Evolutionary conservation across 2,888 invertebrate species (phyloP).

Genomic region (Colostygia pectinataria): DNA sequence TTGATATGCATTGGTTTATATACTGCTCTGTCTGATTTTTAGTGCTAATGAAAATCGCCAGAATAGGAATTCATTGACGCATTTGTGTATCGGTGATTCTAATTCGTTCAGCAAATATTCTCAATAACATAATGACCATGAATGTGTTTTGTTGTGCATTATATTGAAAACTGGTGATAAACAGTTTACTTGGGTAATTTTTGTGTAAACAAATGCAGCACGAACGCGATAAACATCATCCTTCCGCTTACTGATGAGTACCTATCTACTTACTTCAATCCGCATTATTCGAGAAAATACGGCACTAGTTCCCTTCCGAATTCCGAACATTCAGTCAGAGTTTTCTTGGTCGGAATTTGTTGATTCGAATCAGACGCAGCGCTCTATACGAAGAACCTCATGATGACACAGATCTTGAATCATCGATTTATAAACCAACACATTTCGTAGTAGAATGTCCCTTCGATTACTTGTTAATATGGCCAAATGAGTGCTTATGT

Average conservation of each 20-base stretch:
- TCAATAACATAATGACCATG: slow-evolving; percentile 77
- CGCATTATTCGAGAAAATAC: too few relatives aligned
- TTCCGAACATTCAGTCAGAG: too few relatives aligned
- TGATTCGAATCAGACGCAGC: too few relatives aligned
- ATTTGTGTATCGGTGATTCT: slow-evolving; percentile 49
- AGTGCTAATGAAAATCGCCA: slow-evolving; percentile 67
- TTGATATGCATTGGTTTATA: slow-evolving; percentile 55
- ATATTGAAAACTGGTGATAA: slow-evolving; percentile 52
- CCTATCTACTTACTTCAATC: not conserved
- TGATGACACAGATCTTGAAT: too few relatives aligned
- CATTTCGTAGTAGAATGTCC: too few relatives aligned
- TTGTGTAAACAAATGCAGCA: slow-evolving; percentile 31
- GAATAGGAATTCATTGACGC: slow-evolving; percentile 69
- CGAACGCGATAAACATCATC: slow-evolving; percentile 36
- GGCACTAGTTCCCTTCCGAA: too few relatives aligned
- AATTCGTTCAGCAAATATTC: slow-evolving; percentile 62
- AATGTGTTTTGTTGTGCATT: slow-evolving; percentile 62
- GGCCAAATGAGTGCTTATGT: too few relatives aligned
- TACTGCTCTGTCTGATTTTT: slow-evolving; percentile 51
- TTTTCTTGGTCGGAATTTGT: too few relatives aligned
- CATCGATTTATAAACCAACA: too few relatives aligned
- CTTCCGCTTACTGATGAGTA: slow-evolving; percentile 42
- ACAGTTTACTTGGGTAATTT: slow-evolving; percentile 46
- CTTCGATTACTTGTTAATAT: too few relatives aligned
- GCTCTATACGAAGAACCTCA: too few relatives aligned